Evolutionary conservation across 2,888 invertebrate species (phyloP), one percentile per base, ranked within the genome.

Genomic region (Willowsia nigromaculata): DNA sequence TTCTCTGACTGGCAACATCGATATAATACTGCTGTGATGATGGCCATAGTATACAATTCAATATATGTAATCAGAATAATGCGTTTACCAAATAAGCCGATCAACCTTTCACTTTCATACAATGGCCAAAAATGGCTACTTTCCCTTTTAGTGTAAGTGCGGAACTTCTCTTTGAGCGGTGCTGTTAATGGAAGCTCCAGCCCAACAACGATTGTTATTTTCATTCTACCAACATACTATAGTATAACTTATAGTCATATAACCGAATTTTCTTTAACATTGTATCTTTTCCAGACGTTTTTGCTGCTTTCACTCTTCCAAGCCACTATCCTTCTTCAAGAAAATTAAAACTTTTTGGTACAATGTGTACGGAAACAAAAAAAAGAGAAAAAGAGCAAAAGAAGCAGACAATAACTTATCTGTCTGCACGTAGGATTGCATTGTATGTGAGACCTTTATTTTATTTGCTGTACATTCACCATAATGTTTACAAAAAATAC

Each of bases 311-410:
- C 40, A 33, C 59, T 30, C 30, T 62, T 62, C 30, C 25, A 27
- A 62, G 30, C 15, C 30, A n/a, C 4, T 47, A 18, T 68, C 27
- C 15, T 83, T 13, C 50, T 59, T 40, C 37, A 25, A 62, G 83
- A 68, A 68, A 83, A 83, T 68, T 83, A 83, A 83, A 83, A 83
- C 74, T 84, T 84, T 74, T 43, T 53, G 11, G 22, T 50, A 7
- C 53, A 30, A 25, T n/a, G n/a, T n/a, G n/a, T n/a, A n/a, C n/a
- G n/a, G n/a, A n/a, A n/a, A n/a, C n/a, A n/a, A 59, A 13, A 15
- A 15, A 30, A 15, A 27, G 30, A 30, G 27, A 22, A 18, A 37
- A 40, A n/a, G 40, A 71, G 40, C 71, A 43, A 30, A 30, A 30
- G 11, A n/a, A 62, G 30, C 1, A 62, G 13, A 62, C 15, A 62